Evolutionary conservation across 2,113 vertebrate genomes (phyloP).

Genomic region (Trochalopteron elliotii): DNA sequence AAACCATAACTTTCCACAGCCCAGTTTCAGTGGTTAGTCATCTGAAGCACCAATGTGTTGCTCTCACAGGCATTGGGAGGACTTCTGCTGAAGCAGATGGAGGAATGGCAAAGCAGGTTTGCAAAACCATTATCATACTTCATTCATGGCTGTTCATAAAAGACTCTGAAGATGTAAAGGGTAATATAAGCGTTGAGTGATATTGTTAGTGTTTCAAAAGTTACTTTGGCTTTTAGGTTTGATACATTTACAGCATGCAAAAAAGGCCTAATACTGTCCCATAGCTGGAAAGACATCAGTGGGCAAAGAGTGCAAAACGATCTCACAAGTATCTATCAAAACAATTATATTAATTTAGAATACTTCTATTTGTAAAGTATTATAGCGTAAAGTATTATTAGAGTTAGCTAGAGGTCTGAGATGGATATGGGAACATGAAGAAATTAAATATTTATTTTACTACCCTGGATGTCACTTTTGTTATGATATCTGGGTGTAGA

Average conservation of each 20-base stretch:
- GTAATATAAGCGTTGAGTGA: constrained; percentile 38
- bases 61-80: not conserved
- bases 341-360: constrained; percentile 27
- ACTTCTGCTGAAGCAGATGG: not conserved
- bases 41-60: not conserved
- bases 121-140: not conserved
- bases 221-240: constrained; percentile 12
- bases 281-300: not conserved
- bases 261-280: not conserved
- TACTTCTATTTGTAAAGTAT: not conserved
- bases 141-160: not conserved
- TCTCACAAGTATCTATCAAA: constrained; percentile 1
- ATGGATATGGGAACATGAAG: not conserved
- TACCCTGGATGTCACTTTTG: constrained; percentile 36
- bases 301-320: not conserved
- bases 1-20: not conserved
- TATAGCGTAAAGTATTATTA: constrained; percentile 25
- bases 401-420: constrained; percentile 24
- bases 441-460: constrained; percentile 58
- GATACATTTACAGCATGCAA: not conserved
- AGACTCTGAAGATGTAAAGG: not conserved
- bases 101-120: not conserved
- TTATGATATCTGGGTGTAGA: constrained; percentile 42
- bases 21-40: not conserved
- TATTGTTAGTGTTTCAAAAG: constrained; percentile 47